Percentiles rank a stretch among this genome's conserved stretches.
phyloP scores from a whole-genome alignment of 2,888 invertebrate species.

The Luffia ferchaultella region DNA sequence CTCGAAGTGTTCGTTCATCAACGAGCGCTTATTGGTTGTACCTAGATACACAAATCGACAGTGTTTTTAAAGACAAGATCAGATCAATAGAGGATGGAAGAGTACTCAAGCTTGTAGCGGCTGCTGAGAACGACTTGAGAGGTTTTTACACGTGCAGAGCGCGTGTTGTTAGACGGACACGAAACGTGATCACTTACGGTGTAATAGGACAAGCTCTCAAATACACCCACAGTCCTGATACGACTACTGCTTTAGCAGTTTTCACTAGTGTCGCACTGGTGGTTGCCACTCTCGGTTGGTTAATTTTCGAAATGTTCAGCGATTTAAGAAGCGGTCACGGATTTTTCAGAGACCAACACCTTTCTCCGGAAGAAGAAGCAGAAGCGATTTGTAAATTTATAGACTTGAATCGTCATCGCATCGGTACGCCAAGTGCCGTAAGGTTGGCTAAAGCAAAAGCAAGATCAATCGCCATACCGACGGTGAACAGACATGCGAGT shows the following conservation, averaged over 20 bases:
- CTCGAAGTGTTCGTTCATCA: conserved; percentile 26
- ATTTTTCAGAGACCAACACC: conserved; percentile 45
- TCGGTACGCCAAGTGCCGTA: conserved; percentile 31
- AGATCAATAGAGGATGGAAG: conserved; percentile 38
- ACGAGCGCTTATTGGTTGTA: conserved; percentile 39
- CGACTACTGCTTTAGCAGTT: conserved; percentile 35
- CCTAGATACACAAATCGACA: conserved; percentile 32
- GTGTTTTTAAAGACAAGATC: conserved; percentile 23
- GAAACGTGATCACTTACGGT: conserved; percentile 50
- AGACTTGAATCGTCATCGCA: conserved; percentile 34
- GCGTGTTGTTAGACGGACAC: conserved; percentile 30
- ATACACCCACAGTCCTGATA: conserved; percentile 33
- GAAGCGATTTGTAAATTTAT: conserved; percentile 45
- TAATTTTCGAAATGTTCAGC: conserved; percentile 40
- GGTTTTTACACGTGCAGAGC: conserved; percentile 53
- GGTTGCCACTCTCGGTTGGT: conserved; percentile 36
- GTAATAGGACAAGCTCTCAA: conserved; percentile 34
- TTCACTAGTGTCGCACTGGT: conserved; percentile 38
- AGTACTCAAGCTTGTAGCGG: conserved; percentile 35
- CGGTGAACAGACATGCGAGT: conserved; percentile 30
- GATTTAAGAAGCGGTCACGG: conserved; percentile 47
- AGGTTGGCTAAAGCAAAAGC: conserved; percentile 38
- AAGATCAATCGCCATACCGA: conserved; percentile 27
- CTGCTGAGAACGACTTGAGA: conserved; percentile 34
- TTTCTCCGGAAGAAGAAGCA: conserved; percentile 42